Evolutionary conservation across 1,140 invertebrate species (phyloP).

Genomic region (Teleopsis dalmanni): DNA sequence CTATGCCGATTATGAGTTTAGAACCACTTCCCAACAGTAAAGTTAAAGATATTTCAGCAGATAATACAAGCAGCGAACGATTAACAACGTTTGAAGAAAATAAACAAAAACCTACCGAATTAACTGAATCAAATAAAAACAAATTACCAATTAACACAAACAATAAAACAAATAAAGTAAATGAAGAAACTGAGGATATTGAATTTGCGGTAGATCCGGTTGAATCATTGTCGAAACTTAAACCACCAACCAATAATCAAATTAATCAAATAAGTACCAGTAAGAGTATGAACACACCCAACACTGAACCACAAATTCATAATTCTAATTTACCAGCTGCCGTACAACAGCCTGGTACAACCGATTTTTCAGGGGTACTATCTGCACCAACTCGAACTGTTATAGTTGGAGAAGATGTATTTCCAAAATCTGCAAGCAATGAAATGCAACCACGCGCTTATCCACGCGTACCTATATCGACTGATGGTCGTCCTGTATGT

Average conservation of each 20-base stretch:
- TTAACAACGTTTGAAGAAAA: too few species aligned
- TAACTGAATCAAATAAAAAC: too few species aligned
- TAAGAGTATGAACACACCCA: not conserved
- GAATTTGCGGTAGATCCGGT: constrained; percentile 15
- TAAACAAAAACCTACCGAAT: too few species aligned
- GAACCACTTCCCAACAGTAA: too few species aligned
- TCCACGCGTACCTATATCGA: constrained; percentile 34
- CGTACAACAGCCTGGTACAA: constrained; percentile 34
- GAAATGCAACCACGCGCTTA: constrained; percentile 14
- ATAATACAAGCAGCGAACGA: too few species aligned
- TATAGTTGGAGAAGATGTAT: constrained; percentile 39
- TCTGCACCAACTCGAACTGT: constrained; percentile 22
- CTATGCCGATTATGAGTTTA: too few species aligned
- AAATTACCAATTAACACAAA: too few species aligned
- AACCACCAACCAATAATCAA: constrained; percentile 3
- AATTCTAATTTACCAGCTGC: constrained; percentile 39
- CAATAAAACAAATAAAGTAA: too few species aligned
- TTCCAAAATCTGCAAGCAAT: constrained; percentile 26
- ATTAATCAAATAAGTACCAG: not conserved
- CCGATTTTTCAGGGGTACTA: constrained; percentile 34
- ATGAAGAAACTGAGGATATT: constrained; percentile 19
- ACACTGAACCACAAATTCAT: constrained; percentile 11
- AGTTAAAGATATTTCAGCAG: too few species aligned
- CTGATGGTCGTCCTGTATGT: constrained; percentile 77
- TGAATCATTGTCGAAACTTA: not conserved